phyloP scores from a whole-genome alignment of 2,113 vertebrate genomes.

The Psittacula cyanocephala region DNA sequence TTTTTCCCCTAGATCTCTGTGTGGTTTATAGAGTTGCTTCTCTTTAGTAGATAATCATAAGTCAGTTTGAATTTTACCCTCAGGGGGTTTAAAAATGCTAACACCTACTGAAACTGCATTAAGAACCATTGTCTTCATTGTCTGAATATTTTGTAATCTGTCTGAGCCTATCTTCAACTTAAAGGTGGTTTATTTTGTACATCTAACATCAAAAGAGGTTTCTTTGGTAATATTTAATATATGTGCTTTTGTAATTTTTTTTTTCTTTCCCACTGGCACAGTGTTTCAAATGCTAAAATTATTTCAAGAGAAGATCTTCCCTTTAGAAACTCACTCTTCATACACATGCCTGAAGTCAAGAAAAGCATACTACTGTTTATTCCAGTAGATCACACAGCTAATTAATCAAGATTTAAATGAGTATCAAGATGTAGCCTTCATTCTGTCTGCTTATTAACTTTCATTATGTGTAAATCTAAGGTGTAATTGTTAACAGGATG shows the following conservation, averaged over 20 bases:
- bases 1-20: neutral
- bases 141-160: slow-evolving; percentile 45
- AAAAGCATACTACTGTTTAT: slow-evolving; percentile 53
- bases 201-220: slow-evolving; percentile 20
- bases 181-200: slow-evolving; percentile 35
- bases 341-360: slow-evolving; percentile 28
- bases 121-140: slow-evolving; percentile 43
- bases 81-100: neutral
- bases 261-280: neutral
- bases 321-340: slow-evolving; percentile 51
- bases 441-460: slow-evolving; percentile 82
- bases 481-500: slow-evolving; percentile 82
- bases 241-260: neutral
- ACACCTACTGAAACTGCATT: slow-evolving; percentile 13
- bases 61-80: slow-evolving; percentile 7
- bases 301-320: slow-evolving; percentile 39
- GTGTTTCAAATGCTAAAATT: slow-evolving; percentile 20
- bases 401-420: slow-evolving; percentile 78
- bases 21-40: neutral
- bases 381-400: slow-evolving; percentile 64
- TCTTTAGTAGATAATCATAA: slow-evolving; percentile 13
- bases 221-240: slow-evolving; percentile 37
- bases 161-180: slow-evolving; percentile 32
- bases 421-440: slow-evolving; percentile 73
- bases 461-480: slow-evolving; percentile 76